A percentile compares a stretch with the other conserved stretches of the same genome.
Conservation (phyloP, 2,888 invertebrate genomes). For the Lasioglossum malachurum region DNA sequence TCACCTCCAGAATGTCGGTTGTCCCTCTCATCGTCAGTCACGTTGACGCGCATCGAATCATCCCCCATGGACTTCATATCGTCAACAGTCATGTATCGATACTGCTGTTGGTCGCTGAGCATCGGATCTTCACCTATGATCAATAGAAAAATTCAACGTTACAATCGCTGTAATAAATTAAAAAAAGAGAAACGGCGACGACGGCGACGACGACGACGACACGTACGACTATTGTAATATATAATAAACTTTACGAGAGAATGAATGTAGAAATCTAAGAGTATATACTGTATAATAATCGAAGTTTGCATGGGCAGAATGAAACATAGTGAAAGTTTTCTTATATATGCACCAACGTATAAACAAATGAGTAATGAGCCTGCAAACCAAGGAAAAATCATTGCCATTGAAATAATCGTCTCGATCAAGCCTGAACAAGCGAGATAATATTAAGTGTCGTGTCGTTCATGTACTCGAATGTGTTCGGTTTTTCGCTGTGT, state of each 20-base stretch:
- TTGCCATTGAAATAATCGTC: conserved; percentile 62
- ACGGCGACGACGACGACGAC: not conserved
- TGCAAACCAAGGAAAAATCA: conserved; percentile 66
- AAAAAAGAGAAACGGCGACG: not conserved
- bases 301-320: conserved; percentile 52
- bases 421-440: conserved; percentile 67
- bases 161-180: not conserved
- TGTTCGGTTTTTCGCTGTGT: not conserved
- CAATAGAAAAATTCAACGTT: conserved; percentile 24
- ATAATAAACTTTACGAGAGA: not conserved
- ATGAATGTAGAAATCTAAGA: conserved; percentile 25
- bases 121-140: conserved; percentile 94
- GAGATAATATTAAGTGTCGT: conserved; percentile 40
- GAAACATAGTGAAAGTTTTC: conserved; percentile 35
- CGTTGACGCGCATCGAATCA: conserved; percentile 96
- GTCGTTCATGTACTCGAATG: conserved; percentile 16
- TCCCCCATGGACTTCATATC: conserved; percentile 98
- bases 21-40: conserved; percentile 95
- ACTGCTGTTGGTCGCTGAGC: conserved; percentile 94
- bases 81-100: conserved; percentile 96
- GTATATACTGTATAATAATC: conserved; percentile 9
- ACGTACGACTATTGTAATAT: not conserved
- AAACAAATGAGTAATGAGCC: conserved; percentile 51
- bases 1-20: conserved; percentile 86
- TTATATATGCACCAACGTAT: conserved; percentile 52